Base-by-base conservation (phyloP, 2,797 vertebrate species). In the Tachyglossus aculeatus region DNA sequence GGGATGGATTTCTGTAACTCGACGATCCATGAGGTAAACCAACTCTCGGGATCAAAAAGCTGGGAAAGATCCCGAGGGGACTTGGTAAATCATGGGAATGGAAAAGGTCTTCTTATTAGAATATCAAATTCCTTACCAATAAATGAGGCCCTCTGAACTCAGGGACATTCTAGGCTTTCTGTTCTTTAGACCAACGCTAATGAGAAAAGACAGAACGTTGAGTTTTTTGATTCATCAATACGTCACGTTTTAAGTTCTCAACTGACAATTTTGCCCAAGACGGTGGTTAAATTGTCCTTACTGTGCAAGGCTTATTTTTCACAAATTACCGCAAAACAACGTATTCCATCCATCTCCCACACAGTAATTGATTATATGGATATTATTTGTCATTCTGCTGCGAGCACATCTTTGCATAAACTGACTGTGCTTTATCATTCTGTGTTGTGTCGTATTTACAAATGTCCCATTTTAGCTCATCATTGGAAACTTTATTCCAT, bases 401-500 rank as follows among this genome's bases (percentile, higher is more conserved):
- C 80, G 84, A 89, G 80, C 60, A 78, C 80, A 75, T 87, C 72
- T 86, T 88, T 78, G 86, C 82, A 84, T 90, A 88, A 87, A 89
- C 86, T 85, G 71, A 62, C 73, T 77, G 78, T 84, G 65, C 82
- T 88, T 89, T 84, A 87, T 86, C 85, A 87, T 82, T 79, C 74
- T 53, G 52, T 73, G 76, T 82, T 87, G 70, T 73, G 80, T 52
- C 81, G 74, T 87, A 87, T 86, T 87, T 88, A 86, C 67, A 89
- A 90, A 87, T 85, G 65, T 80, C 81, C 71, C 77, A 68, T 88
- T 89, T 89, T 88, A 80, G 73, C 73, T 87, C 82, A 85, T 89
- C 82, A 85, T 51, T 75, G 78, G 80, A 0, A 1, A 80, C 84
- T 87, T 89, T 87, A 88, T 87, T 87, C 72, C 77, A 74, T 81